Conservation (phyloP, 2,797 vertebrate species). For the Sebastolobus altivelis region DNA sequence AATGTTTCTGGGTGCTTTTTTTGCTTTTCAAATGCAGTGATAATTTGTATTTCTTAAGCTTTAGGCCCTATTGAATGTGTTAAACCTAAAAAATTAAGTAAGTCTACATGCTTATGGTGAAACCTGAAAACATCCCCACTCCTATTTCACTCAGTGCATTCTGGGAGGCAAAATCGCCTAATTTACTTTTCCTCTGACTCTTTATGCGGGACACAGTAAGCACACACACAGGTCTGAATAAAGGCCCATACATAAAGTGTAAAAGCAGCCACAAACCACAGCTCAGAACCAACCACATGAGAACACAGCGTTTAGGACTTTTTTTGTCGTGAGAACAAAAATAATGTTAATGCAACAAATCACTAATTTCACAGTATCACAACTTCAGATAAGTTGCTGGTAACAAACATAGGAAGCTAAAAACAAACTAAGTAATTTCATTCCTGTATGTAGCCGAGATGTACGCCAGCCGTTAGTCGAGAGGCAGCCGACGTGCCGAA, state of each 20-base stretch:
- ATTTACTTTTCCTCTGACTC: neutral
- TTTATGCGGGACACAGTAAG: neutral
- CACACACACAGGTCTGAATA: constrained; percentile 24
- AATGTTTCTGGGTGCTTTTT: neutral
- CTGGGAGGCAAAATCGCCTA: neutral
- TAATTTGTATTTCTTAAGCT: neutral
- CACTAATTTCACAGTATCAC: constrained; percentile 67
- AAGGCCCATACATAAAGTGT: too few relatives aligned
- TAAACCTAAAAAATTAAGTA: neutral
- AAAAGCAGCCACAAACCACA: constrained; percentile 15
- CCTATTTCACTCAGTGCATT: neutral
- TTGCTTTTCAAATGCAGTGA: neutral
- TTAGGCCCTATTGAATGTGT: neutral
- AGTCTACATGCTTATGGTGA: neutral
- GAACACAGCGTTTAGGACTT: constrained; percentile 8
- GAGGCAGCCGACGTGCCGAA: neutral
- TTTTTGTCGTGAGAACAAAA: constrained; percentile 10
- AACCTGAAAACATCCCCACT: constrained; percentile 3
- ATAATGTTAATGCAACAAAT: constrained; percentile 20
- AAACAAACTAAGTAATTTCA: neutral
- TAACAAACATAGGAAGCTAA: constrained; percentile 30
- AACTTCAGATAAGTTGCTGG: constrained; percentile 37
- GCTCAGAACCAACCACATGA: neutral
- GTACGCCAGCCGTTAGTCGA: neutral
- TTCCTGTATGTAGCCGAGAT: constrained; percentile 1